Base-by-base conservation (phyloP, 2,888 invertebrate genomes). In the Lycaena phlaeas region DNA sequence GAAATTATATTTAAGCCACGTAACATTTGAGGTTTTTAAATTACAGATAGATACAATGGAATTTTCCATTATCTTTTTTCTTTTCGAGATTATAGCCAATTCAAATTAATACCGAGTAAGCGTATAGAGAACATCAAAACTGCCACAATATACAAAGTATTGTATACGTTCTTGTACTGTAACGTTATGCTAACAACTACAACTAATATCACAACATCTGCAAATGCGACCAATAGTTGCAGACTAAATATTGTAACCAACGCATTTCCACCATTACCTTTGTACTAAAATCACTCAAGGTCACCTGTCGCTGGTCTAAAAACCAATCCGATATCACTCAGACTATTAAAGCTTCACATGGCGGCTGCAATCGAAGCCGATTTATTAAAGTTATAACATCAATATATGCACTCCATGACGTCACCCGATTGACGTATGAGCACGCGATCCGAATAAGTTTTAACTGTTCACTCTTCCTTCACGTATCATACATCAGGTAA, bases 371-470 rank as follows among this genome's bases (percentile, higher is more conserved):
- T 61, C 54, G 57, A 65, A 68, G 67, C 65, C 70, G 63, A 59
- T 62, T 56, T 47, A 57, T 64, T 66, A 60, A 59, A 59, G 58
- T 64, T 68, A 69, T 61, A 66, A 58, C 31, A 34, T 34, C 67
- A 34, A 65, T 7, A 22, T 22, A 67, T 76, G 79, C 81, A 78
- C 81, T 79, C 64, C 68, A 71, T 82, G 70, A 76, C 82, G 81
- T 82, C 81, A 82, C 68, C 52, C 55, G 59, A 72, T 75, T 81
- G 82, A 82, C 82, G 81, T 79, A 73, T 68, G 82, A 82, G 81
- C 81, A 68, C 62, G 61, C 67, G 65, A 63, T 68, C 64, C 57
- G 68, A 74, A 74, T 73, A 61, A 68, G 62, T 68, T 7, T 68
- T 60, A 62, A 61, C 46, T 45, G 56, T 51, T 51, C 46, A 46